Percentiles rank a stretch among this genome's conserved stretches.
Evolutionary conservation across 2,113 vertebrate species (phyloP).

Genomic region (Bombycilla garrulus): DNA sequence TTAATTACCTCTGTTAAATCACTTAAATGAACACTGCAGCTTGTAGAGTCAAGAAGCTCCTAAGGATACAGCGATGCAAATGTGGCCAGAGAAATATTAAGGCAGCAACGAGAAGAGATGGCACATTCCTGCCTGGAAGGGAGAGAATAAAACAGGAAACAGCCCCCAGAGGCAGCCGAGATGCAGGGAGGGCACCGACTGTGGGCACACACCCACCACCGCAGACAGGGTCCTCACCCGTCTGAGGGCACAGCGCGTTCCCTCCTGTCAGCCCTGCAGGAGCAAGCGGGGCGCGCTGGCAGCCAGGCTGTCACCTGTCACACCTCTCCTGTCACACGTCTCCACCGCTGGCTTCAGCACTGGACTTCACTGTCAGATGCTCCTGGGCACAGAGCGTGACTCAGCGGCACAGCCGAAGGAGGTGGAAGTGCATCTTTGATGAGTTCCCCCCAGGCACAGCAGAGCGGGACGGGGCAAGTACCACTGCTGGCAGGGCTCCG

Average conservation of each 20-base stretch:
- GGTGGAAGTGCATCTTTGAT: neutral
- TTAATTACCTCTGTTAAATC: neutral
- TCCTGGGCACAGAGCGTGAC: neutral
- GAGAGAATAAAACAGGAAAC: neutral
- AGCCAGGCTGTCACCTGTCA: neutral
- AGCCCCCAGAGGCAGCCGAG: neutral
- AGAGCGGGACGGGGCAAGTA: rapidly evolving
- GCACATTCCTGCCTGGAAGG: neutral
- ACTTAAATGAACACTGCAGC: neutral
- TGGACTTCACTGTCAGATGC: rapidly evolving
- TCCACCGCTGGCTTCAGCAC: rapidly evolving
- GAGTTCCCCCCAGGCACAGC: neutral
- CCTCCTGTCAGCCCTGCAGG: neutral
- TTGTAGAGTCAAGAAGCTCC: neutral
- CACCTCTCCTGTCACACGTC: neutral
- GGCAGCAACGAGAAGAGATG: neutral
- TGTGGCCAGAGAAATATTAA: neutral
- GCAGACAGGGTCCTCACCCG: rapidly evolving
- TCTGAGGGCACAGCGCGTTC: neutral
- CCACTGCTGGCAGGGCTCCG: neutral
- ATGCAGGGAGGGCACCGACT: rapidly evolving
- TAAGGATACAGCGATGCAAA: neutral
- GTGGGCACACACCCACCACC: neutral
- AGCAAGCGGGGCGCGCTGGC: rapidly evolving
- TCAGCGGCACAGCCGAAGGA: rapidly evolving